Evolutionary conservation across 2,113 vertebrate genomes (phyloP), one percentile per base, ranked within the genome.

Genomic region (Pterocles gutturalis): DNA sequence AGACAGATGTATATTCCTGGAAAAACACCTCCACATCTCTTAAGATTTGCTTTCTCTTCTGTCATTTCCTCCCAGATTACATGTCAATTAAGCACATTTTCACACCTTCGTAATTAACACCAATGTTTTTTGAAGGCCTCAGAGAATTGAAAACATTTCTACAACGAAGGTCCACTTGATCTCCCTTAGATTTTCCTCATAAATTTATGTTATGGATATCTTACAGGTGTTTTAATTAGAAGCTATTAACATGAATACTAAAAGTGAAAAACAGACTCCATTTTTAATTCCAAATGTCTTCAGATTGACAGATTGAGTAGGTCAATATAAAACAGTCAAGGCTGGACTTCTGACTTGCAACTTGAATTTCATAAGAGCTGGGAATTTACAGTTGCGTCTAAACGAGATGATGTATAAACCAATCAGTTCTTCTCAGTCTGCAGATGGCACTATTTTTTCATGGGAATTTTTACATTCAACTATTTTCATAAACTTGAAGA

Each of bases 241-340:
- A 78, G 19, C n/a, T 49, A 55, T 49, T 71, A 33, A 25, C 24
- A 61, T 22, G 33, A 89, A 75, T 45, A 13, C 11, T 53, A 43
- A 49, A 81, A 71, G 38, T 0, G 0, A 55, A 64, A 45, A 91
- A 2, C 5, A 34, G 12, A 9, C 15, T 36, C 5, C 2, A 5
- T 7, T 46, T 72, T 14, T 54, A 41, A 71, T 34, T 86, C 8
- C 19, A 22, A 31, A 43, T 29, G 0, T 60, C 13, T 54, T 77
- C n/a, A 38, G 5, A 53, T 11, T 28, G 29, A 13, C 26, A 62
- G 15, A 21, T 1, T 33, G 19, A 77, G 31, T 24, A 24, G 12
- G 20, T 4, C 33, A 38, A 28, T 25, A 28, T 22, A 62, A 58
- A 58, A 15, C 8, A 70, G 13, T 8, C 36, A 29, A 19, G 43